Percentiles rank a stretch among this genome's conserved stretches.
These are phyloP conservation scores for Torymus aiolomorphi DNA, from an alignment of 2,888 invertebrate species.

Conservation along the genomic window DNA sequence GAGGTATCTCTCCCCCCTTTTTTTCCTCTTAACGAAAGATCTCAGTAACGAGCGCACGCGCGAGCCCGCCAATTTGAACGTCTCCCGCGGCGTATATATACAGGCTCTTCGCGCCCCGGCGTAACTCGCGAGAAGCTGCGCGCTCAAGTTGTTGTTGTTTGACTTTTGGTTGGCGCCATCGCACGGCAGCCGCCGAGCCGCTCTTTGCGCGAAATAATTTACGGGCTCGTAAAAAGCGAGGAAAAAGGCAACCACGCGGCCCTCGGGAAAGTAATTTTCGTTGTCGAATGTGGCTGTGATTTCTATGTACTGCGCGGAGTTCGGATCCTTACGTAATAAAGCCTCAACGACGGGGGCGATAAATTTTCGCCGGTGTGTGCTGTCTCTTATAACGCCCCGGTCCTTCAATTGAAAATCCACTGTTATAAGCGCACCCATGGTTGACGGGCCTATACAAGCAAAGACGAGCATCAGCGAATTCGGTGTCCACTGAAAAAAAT, in stretches of 20 bases:
- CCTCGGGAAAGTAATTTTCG: slow-evolving; percentile 36
- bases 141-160: slow-evolving; percentile 6
- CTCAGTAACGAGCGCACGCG: slow-evolving; percentile 11
- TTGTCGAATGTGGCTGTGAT: slow-evolving; percentile 29
- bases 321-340: slow-evolving; percentile 22
- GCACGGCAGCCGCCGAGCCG: neutral
- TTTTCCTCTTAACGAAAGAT: neutral
- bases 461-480: no score
- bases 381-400: neutral
- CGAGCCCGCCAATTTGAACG: slow-evolving; percentile 45
- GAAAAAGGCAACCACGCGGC: slow-evolving; percentile 8
- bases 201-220: slow-evolving; percentile 41
- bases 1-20: neutral
- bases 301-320: neutral
- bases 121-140: slow-evolving; percentile 28
- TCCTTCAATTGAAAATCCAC: neutral
- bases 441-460: no score
- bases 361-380: neutral
- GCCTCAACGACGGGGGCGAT: neutral
- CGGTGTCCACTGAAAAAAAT: no score
- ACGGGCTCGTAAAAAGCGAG: slow-evolving; percentile 35
- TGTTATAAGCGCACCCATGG: no score
- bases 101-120: slow-evolving; percentile 37
- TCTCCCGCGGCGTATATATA: slow-evolving; percentile 40
- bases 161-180: slow-evolving; percentile 13